Percentiles rank a stretch among this genome's conserved stretches.
Evolutionary conservation across 2,113 vertebrate species (phyloP).

Genomic region (Mesoclemmys tuberculata): DNA sequence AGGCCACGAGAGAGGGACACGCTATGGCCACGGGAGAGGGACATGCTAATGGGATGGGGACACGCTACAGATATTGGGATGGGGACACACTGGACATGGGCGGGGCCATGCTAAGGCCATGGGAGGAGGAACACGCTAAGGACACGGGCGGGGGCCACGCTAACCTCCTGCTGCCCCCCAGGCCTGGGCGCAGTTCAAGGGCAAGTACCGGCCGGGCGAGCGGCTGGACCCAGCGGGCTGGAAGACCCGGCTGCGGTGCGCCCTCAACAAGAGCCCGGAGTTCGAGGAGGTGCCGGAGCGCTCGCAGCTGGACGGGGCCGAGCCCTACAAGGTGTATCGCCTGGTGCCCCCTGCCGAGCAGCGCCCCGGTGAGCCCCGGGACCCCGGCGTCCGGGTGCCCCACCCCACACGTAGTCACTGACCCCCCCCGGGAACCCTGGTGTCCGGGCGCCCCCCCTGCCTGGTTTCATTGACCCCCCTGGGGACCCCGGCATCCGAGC

Average conservation of each 20-base stretch:
- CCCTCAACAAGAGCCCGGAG: slow-evolving; percentile 91
- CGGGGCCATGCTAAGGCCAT: background rate
- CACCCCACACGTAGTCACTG: too few relatives aligned
- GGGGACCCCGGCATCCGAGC: background rate
- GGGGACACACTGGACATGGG: background rate
- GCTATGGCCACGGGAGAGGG: background rate
- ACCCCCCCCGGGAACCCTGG: background rate
- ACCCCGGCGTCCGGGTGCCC: too few relatives aligned
- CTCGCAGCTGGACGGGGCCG: slow-evolving; percentile 85
- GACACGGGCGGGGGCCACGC: background rate
- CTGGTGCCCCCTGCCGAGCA: slow-evolving; percentile 81
- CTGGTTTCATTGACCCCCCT: too few relatives aligned
- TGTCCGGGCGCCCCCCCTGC: background rate
- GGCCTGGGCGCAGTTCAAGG: slow-evolving; percentile 91
- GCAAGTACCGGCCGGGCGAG: slow-evolving; percentile 75
- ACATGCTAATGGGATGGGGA: background rate
- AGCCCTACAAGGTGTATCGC: slow-evolving; percentile 92
- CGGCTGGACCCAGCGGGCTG: slow-evolving; percentile 81
- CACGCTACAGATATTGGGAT: background rate
- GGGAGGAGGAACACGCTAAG: background rate
- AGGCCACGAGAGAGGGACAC: too few relatives aligned
- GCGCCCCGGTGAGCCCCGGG: background rate
- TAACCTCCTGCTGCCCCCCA: slow-evolving; percentile 35
- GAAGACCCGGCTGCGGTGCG: slow-evolving; percentile 92
- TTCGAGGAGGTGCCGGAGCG: slow-evolving; percentile 83